Evolutionary conservation across 2,888 invertebrate species (phyloP).

Genomic region (Sialis fuliginosa): DNA sequence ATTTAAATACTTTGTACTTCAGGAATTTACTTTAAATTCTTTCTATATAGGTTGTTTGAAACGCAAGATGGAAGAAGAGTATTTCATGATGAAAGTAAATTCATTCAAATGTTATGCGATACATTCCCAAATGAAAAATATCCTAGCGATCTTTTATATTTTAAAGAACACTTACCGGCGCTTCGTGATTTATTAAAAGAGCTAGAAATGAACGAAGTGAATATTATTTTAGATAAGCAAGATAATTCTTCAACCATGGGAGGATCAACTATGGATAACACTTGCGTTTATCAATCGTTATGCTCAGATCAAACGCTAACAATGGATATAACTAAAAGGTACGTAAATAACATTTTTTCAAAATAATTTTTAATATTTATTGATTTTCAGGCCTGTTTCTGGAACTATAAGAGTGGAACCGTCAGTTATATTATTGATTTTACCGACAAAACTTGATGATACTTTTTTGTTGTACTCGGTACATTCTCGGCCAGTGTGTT

Average conservation of each 20-base stretch:
- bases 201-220: conserved; percentile 18
- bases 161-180: conserved; percentile 17
- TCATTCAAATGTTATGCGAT: conserved; percentile 7
- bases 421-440: no score
- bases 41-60: not conserved
- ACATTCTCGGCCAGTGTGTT: conserved; percentile 7
- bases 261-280: conserved; percentile 17
- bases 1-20: not conserved
- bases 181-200: conserved; percentile 17
- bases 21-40: not conserved
- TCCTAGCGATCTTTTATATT: conserved; percentile 16
- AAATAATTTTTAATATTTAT: no score
- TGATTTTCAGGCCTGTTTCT: no score
- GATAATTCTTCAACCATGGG: conserved; percentile 18
- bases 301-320: conserved; percentile 13
- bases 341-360: no score
- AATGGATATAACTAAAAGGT: not conserved
- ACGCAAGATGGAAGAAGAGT: no score
- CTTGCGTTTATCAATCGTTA: conserved; percentile 19
- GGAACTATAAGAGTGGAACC: no score
- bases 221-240: conserved; percentile 22
- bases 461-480: conserved; percentile 7
- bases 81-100: not conserved
- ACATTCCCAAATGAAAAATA: conserved; percentile 18
- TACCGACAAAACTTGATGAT: conserved; percentile 7